phyloP scores from a whole-genome alignment of 2,113 vertebrate species.

The Zosterops hypoxanthus region DNA sequence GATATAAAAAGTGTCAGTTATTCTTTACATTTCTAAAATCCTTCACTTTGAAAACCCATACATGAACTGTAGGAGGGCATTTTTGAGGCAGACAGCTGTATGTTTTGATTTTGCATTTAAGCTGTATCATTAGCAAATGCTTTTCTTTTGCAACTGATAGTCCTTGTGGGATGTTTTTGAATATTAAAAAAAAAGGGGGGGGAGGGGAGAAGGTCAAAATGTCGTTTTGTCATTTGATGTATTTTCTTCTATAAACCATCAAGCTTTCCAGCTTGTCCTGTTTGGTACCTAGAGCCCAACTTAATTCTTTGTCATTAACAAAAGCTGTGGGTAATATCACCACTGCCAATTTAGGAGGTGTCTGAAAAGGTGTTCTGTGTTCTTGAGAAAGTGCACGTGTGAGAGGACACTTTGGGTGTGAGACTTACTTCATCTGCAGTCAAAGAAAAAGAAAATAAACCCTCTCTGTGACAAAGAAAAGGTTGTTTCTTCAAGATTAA shows the following conservation, averaged over 20 bases:
- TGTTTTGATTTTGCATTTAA: slow-evolving; percentile 50
- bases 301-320: not conserved
- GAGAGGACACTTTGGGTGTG: not conserved
- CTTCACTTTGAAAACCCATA: slow-evolving; percentile 53
- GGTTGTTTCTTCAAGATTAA: not conserved
- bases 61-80: slow-evolving; percentile 21
- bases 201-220: not conserved
- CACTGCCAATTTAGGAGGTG: not conserved
- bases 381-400: not conserved
- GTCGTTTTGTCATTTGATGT: not conserved
- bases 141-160: slow-evolving; percentile 45
- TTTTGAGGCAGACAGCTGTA: slow-evolving; percentile 33
- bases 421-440: not conserved
- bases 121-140: slow-evolving; percentile 41
- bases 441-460: not conserved
- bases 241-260: not conserved
- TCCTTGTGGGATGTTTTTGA: not conserved
- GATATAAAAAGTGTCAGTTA: slow-evolving; percentile 53
- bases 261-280: not conserved
- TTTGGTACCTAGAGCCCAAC: not conserved
- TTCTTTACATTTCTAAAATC: slow-evolving; percentile 56
- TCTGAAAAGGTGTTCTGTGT: not conserved
- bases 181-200: not conserved
- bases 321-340: not conserved
- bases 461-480: not conserved